Evolutionary conservation across 2,888 invertebrate species (phyloP).

Genomic region (Cistogaster globosa): DNA sequence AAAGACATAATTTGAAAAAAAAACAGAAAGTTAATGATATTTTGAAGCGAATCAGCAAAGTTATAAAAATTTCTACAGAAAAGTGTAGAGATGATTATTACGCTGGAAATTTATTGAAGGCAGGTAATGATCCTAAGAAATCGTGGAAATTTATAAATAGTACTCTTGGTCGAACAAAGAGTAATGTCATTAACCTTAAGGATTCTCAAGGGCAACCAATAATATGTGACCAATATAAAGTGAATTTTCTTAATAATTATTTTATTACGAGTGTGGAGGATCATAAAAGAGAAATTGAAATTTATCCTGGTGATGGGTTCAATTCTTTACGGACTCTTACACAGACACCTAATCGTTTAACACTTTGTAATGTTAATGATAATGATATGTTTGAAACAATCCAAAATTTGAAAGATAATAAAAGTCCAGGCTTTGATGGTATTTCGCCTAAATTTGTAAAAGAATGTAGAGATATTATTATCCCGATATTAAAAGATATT

Average conservation of each 20-base stretch:
- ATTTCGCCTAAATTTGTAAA: neutral
- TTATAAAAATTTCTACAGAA: constrained; percentile 3
- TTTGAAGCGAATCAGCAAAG: constrained; percentile 6
- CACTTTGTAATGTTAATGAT: neutral
- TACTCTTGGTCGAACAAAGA: constrained; percentile 9
- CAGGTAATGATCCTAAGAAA: neutral
- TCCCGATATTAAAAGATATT: neutral
- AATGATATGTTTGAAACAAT: neutral
- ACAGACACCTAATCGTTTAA: neutral
- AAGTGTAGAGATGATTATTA: constrained; percentile 13
- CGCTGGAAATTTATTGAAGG: neutral
- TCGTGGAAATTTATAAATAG: too few relatives aligned
- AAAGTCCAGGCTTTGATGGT: too few relatives aligned
- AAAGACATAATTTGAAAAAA: constrained; percentile 2
- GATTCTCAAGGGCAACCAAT: too few relatives aligned
- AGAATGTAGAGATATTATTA: constrained; percentile 1
- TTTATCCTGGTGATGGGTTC: neutral
- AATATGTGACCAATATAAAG: constrained; percentile 1
- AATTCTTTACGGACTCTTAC: constrained; percentile 1
- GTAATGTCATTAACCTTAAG: neutral
- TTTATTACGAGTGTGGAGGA: neutral
- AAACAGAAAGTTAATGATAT: neutral
- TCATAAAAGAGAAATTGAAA: neutral
- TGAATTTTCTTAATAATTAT: constrained; percentile 20
- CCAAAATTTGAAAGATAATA: neutral